Base-by-base conservation (phyloP, 2,113 vertebrate genomes). In the Pseudopipra pipra region DNA sequence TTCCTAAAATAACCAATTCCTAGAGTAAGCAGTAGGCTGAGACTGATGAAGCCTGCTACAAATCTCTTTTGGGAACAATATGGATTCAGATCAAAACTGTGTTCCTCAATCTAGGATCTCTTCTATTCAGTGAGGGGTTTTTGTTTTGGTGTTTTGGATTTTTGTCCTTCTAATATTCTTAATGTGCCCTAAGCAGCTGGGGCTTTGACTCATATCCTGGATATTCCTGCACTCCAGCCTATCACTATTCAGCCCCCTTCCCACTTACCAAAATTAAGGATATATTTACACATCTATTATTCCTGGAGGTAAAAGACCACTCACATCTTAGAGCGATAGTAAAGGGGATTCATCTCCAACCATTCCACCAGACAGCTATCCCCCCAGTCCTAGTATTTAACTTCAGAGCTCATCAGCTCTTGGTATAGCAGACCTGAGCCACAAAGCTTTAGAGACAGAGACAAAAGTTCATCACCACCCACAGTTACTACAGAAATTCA, bases 1-100 rank as follows among this genome's bases (percentile, higher is more conserved):
- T 56, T 95, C 89, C 66, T 63, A 85, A 90, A 90, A 89, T 67
- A 92, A 93, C 46, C 16, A 51, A 30, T 71, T 95, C 65, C 86
- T 84, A 77, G 68, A 95, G 68, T 63, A 74, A 81, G 65, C 35
- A 93, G n/a, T 11, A 4, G 30, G 47, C 47, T 47, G 61, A 81
- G 9, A 74, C 43, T 49, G 39, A 63, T 55, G 33, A 87, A 93
- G 41, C 19, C 41, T 89, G 33, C 33, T 63, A 80, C 27, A 83
- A 70, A n/a, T 83, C 41, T 95, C 71, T 67, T 23, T 25, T 28
- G 35, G 33, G 47, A 47, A 95, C 46, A 58, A 76, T 14, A 76
- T 1, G 3, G 55, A 85, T 62, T 87, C 54, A 85, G 49, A 87
- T 62, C 31, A 92, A 86, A 89, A 25, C 25, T 12, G 37, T 23